These are phyloP conservation scores for Epinephelus moara DNA, from an alignment of 2,113 vertebrate species.

Conservation along the genomic window DNA sequence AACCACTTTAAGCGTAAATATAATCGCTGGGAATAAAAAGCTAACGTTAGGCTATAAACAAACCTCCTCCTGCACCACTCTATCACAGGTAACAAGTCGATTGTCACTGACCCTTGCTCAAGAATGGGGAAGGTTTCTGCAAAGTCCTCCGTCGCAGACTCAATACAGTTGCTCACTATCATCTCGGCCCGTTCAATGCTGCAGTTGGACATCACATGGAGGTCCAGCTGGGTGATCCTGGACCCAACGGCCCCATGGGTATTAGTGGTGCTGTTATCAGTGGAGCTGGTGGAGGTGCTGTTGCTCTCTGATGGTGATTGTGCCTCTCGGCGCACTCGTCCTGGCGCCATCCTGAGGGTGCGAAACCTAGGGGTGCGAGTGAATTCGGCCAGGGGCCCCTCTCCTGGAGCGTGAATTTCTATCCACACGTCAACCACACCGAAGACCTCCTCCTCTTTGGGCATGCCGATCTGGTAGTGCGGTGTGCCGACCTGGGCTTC, in stretches of 20 bases:
- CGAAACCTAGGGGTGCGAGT: not conserved
- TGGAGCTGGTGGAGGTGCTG: not conserved
- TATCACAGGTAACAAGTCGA: not conserved
- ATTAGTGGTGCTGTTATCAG: rapidly evolving
- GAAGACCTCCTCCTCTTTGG: conserved; percentile 65
- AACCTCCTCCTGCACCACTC: too few species aligned
- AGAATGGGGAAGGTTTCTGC: conserved; percentile 21
- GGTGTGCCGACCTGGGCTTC: conserved; percentile 28
- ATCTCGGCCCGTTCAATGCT: conserved; percentile 55
- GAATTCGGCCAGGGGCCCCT: conserved; percentile 49
- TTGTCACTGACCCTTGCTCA: conserved; percentile 71
- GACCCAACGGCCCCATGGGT: rapidly evolving
- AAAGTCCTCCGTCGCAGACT: conserved; percentile 72
- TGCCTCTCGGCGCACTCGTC: not conserved
- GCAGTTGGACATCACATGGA: conserved; percentile 72
- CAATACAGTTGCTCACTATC: conserved; percentile 56
- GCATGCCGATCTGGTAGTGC: not conserved
- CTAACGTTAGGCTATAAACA: too few species aligned
- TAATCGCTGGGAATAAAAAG: too few species aligned
- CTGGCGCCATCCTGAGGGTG: rapidly evolving
- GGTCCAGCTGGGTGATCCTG: conserved; percentile 59
- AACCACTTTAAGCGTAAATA: too few species aligned
- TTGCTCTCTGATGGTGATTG: too few species aligned
- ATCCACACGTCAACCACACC: conserved; percentile 54
- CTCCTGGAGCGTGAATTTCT: conserved; percentile 64